Conservation (phyloP, 2,797 vertebrate species). For the Botia kubotai region DNA sequence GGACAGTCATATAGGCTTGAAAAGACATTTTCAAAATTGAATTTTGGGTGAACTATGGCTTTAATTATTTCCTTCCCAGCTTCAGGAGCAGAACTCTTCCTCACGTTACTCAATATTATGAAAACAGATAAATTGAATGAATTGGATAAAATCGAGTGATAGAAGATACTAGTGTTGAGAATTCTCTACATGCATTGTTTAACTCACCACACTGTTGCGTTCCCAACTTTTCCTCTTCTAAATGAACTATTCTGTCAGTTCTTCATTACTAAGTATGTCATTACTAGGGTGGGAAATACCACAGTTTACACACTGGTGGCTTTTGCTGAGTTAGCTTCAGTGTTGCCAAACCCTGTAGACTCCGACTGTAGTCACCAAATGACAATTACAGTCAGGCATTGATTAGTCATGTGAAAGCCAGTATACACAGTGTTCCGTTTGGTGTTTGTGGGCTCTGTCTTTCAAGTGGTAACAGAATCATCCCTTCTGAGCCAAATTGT, state of each 20-base stretch:
- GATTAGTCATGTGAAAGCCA: constrained; percentile 11
- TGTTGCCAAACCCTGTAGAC: not conserved
- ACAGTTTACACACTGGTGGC: not conserved
- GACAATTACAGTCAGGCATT: not conserved
- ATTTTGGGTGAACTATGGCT: too few species aligned
- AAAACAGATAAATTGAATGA: not conserved
- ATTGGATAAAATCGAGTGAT: not conserved
- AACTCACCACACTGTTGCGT: not conserved
- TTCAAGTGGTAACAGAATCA: constrained; percentile 24
- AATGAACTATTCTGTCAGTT: not conserved
- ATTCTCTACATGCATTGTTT: not conserved
- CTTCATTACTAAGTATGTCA: constrained; percentile 1
- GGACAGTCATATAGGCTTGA: not conserved
- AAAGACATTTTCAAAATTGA: too few species aligned
- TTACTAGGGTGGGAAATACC: not conserved
- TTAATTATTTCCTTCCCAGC: too few species aligned
- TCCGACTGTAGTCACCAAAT: constrained; percentile 14
- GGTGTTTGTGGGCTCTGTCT: constrained; percentile 7
- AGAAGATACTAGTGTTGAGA: too few species aligned
- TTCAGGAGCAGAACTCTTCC: not conserved
- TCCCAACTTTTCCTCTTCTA: constrained; percentile 4
- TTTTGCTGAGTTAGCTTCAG: not conserved
- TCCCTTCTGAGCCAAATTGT: constrained; percentile 9
- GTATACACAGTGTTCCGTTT: not conserved
- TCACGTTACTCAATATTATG: not conserved